Base-by-base conservation (phyloP, 2,797 vertebrate genomes). In the Florisuga fusca region DNA sequence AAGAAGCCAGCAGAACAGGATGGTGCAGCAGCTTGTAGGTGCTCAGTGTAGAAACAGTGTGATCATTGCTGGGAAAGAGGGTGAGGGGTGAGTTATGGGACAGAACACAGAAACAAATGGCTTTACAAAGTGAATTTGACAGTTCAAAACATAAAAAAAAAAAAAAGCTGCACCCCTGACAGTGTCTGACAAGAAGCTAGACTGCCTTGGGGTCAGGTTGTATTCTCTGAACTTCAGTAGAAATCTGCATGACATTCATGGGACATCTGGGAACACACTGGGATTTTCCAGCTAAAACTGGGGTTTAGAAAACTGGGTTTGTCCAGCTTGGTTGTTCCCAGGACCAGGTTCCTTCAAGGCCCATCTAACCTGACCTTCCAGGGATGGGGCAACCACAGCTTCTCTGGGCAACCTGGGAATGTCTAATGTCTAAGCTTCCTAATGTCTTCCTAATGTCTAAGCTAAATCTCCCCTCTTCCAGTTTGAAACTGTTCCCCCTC, bases 21-120 rank as follows among this genome's bases (percentile, higher is more conserved):
- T 25, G 63, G 20, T 33, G 26, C 25, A 89, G 33, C 27, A 54
- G 21, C 12, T 90, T 53, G 34, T 15, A 33, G 0, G 6, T 34
- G 23, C 5, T 67, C 7, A 1, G 0, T 12, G 20, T 18, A 34
- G 29, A 48, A 83, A 45, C 7, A 23, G 26, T 2, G 18, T 1
- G 15, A 33, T 6, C 20, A 4, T 20, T 34, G 36, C 33, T 61
- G 69, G 50, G 29, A 48, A 48, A 71, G 57, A 66, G 78, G 13
- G n/a, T 12, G 26, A 72, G 29, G 12, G 15, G 11, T 2, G 10
- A 87, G 41, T 15, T 78, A n/a, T 1, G 2, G 62, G 51, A n/a
- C 27, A 51, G 36, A 85, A 61, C 8, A 15, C 3, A 13, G 18
- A 78, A 69, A 48, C 22, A 80, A 74, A 54, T 5, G 20, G 26